Evolutionary conservation across 2,113 vertebrate genomes (phyloP), one percentile per base, ranked within the genome.

Genomic region (Tychaedon coryphoeus): DNA sequence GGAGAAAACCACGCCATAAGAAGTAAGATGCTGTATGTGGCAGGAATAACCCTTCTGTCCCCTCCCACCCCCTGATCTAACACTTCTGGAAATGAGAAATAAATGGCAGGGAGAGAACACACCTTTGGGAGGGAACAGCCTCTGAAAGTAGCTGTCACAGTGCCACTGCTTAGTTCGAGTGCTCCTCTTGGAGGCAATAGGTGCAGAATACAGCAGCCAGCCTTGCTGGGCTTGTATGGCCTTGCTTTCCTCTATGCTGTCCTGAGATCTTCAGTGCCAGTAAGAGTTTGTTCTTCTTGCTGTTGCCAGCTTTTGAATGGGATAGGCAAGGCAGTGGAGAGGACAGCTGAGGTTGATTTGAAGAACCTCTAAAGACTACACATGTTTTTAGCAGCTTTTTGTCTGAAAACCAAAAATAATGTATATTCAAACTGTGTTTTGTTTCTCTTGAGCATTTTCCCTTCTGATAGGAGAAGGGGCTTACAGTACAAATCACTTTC

Each of bases 81-180:
- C 29, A 15, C 54, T 90, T 76, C 62, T 90, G 84, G 71, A 85
- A 94, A 58, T 86, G 64, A 77, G 85, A 83, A 83, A 10, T 38
- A 72, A 89, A 40, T 0, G 22, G 40, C 33, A 65, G 43, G 57
- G 43, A 20, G 19, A 19, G 43, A 45, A 72, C 66, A 72, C 76
- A 69, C 31, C 60, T 81, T 50, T 57, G 67, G n/a, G 75, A 73
- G 51, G 43, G 36, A 71, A 9, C 53, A 64, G 45, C 34, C 51
- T 86, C 58, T 60, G 82, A 48, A 91, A 82, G 40, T 16, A 28
- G 51, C 24, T 72, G 65, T 42, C 48, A 29, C 26, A 48, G 50
- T 43, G n/a, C 80, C 76, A 71, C 50, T 36, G 16, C 12, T 17
- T 25, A 28, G 11, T 58, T 76, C 0, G 2, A 12, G 42, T 54